Conservation (phyloP, 2,888 invertebrate genomes). For the Nemoura dubitans region DNA sequence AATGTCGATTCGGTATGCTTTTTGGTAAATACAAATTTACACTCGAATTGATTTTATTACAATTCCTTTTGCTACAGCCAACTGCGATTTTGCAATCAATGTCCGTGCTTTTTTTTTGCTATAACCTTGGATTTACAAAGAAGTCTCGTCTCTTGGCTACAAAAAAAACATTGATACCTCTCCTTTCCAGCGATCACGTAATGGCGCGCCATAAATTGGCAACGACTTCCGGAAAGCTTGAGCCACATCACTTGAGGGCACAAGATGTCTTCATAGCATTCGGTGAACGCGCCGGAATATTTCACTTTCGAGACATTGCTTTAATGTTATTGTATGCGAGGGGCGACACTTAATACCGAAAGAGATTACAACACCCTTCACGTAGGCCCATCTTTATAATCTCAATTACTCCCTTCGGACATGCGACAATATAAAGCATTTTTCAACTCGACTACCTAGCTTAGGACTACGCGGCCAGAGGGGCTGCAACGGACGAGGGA, state of each 20-base stretch:
- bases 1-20: no score
- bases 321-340: neutral
- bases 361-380: slow-evolving; percentile 16
- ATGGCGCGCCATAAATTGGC: neutral
- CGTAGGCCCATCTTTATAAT: neutral
- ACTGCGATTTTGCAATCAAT: neutral
- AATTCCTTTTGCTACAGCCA: neutral
- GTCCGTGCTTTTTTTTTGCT: neutral
- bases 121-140: neutral
- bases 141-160: neutral
- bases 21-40: neutral
- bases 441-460: slow-evolving; percentile 2
- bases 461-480: neutral
- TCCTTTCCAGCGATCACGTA: neutral
- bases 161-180: neutral
- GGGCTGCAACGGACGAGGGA: neutral
- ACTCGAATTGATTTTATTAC: neutral
- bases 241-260: neutral
- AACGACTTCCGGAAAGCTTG: neutral
- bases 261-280: neutral
- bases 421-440: slow-evolving; percentile 2
- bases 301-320: neutral
- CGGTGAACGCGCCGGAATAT: neutral
- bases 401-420: slow-evolving; percentile 25
- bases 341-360: neutral